Evolutionary conservation across 2,888 invertebrate species (phyloP), one percentile per base, ranked within the genome.

Genomic region (Laothoe populi): DNA sequence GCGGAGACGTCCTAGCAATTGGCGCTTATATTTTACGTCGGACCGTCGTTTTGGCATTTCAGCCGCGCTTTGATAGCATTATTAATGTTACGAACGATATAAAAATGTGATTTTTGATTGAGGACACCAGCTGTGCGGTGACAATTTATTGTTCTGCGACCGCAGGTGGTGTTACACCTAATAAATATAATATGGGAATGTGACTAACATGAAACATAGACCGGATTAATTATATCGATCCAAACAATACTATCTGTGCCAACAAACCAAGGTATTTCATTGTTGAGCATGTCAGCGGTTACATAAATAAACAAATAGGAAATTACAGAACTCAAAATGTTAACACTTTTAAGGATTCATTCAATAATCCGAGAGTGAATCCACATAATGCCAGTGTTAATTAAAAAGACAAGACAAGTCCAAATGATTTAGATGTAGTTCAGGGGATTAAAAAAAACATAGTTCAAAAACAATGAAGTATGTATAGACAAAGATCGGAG

Each of bases 1-100:
- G 86, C 81, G 76, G 87, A 89, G 83, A 89, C 87, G 83, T 88
- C 88, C 88, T 89, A 86, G 88, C 88, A 81, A 86, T 89, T 84
- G 85, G 75, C 81, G 87, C 81, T 86, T 86, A 86, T 85, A 83
- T 90, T 90, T 90, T 87, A 91, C 86, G 80, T 78, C 81, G 77
- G 78, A 77, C 79, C 84, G 86, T 84, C 86, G 82, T 87, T 89
- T 85, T 83, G 86, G 83, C 83, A 77, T 86, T 88, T 81, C 78
- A 68, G 79, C 75, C 80, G 83, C 77, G 74, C 79, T 90, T 89
- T 90, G 86, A 90, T 90, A 78, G 84, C 83, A 77, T 82, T 90
- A 88, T 90, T 86, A 88, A 91, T 88, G 83, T 84, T 78, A 63
- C 74, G 76, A 83, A 81, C 82, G 85, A 86, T 81, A 81, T 89